phyloP scores from a whole-genome alignment of 1,140 invertebrate genomes.

The Cyrtorhinus lividipennis region DNA sequence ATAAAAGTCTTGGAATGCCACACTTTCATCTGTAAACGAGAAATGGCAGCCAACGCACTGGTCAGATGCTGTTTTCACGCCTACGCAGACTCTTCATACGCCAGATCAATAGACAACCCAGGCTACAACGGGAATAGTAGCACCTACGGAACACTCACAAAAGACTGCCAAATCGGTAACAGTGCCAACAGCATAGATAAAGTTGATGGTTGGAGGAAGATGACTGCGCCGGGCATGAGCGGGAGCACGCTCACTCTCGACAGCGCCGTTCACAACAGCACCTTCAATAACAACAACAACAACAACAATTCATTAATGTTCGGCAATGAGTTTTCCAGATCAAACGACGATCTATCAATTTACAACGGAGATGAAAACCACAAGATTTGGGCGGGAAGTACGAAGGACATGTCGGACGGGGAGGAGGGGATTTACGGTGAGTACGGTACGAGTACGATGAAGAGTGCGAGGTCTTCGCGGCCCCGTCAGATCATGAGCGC shows the following conservation, averaged over 20 bases:
- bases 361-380: slow-evolving; percentile 86
- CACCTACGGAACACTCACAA: slow-evolving; percentile 34
- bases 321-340: slow-evolving; percentile 40
- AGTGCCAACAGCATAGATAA: slow-evolving; percentile 28
- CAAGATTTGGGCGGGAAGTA: slow-evolving; percentile 71
- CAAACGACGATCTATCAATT: slow-evolving; percentile 52
- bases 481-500: slow-evolving; percentile 64
- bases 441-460: slow-evolving; percentile 51
- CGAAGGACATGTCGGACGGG: slow-evolving; percentile 52
- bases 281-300: slow-evolving; percentile 25
- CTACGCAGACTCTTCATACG: slow-evolving; percentile 85
- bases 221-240: slow-evolving; percentile 29
- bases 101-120: slow-evolving; percentile 54
- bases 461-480: slow-evolving; percentile 48
- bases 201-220: slow-evolving; percentile 38
- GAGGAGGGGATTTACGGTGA: slow-evolving; percentile 52
- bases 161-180: slow-evolving; percentile 27
- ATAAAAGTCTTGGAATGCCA: slow-evolving; percentile 99
- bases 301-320: slow-evolving; percentile 27
- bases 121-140: slow-evolving; percentile 25
- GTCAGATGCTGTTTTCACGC: slow-evolving; percentile 90
- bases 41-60: slow-evolving; percentile 85
- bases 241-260: slow-evolving; percentile 39
- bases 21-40: slow-evolving; percentile 93
- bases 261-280: slow-evolving; percentile 31